Conservation (phyloP, 2,888 invertebrate species). For the Branchinecta sandiegonensis region DNA sequence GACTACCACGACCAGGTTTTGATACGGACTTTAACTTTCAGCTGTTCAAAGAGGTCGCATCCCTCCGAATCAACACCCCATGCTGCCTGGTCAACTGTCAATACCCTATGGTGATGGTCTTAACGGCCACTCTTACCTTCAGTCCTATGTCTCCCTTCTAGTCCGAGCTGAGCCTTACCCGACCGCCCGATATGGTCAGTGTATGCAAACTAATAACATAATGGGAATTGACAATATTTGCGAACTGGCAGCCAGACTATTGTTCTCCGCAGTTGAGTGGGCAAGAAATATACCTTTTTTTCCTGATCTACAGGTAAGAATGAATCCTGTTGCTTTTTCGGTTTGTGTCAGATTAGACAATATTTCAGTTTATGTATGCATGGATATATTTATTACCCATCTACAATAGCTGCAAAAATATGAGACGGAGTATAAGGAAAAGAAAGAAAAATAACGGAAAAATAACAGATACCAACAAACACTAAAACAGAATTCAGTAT, state of each 20-base stretch:
- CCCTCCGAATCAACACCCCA: slow-evolving; percentile 77
- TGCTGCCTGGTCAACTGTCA: slow-evolving; percentile 66
- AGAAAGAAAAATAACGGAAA: no score
- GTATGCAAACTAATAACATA: slow-evolving; percentile 86
- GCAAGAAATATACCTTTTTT: slow-evolving; percentile 95
- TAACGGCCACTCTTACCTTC: slow-evolving; percentile 81
- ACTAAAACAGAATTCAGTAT: no score
- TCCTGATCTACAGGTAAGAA: slow-evolving; percentile 68
- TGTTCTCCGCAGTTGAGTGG: slow-evolving; percentile 97
- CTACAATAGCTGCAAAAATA: no score
- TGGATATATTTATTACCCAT: no score
- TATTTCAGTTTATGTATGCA: no score
- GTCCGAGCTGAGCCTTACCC: slow-evolving; percentile 93
- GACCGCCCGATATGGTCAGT: slow-evolving; percentile 85
- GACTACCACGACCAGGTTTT: no score
- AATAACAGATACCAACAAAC: no score
- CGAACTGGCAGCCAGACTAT: slow-evolving; percentile 81
- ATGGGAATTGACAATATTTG: slow-evolving; percentile 98
- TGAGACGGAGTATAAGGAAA: no score
- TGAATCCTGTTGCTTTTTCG: no score
- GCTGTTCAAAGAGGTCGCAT: slow-evolving; percentile 95
- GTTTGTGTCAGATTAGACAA: no score
- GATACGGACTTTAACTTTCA: slow-evolving; percentile 40
- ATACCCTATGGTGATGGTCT: slow-evolving; percentile 58
- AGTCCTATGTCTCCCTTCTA: slow-evolving; percentile 87